Base-by-base conservation (phyloP, 2,113 vertebrate species). In the Erinaceus europaeus region DNA sequence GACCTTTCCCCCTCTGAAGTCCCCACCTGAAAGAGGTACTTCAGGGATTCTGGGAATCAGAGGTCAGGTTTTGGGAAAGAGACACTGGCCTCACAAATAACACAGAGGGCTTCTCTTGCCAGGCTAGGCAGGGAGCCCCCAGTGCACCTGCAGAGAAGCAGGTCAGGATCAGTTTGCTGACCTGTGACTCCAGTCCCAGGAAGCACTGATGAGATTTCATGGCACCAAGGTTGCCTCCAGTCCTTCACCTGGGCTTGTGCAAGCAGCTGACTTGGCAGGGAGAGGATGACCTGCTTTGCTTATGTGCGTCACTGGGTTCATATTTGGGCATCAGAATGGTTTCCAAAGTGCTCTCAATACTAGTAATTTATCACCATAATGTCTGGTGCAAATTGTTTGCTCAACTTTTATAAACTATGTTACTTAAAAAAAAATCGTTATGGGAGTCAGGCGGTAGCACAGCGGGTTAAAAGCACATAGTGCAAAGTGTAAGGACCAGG, bases 291-390 rank as follows among this genome's bases (percentile, higher is more conserved):
- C 0, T 1, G 3, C 23, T 42, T 44, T 62, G 40, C 5, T 42
- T 59, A 21, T 7, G 9, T 14, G 0, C 15, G 18, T 64, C 29
- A 7, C 0, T 0, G 21, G 17, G n/a, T 55, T 32, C 11, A 2
- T 5, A 4, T 48, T 11, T 29, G 21, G 53, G 18, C 32, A 17
- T 1, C 11, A 25, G 0, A 5, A 6, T 8, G 23, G 48, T 21
- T 38, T 13, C 3, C n/a, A 44, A 20, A 59, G 57, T 29, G 11
- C 50, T 86, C 9, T 7, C 3, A 0, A 11, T 27, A 9, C 13
- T 27, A 53, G 9, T 29, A 25, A 67, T 85, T 69, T 29, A 44
- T 23, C n/a, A 40, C 23, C 5, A 11, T 5, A 13, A 1, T 23
- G 5, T 34, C 44, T 69, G 12, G 25, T 48, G 21, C 27, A 34